phyloP scores from a whole-genome alignment of 2,888 invertebrate species.

The Gerosis bhagava region DNA sequence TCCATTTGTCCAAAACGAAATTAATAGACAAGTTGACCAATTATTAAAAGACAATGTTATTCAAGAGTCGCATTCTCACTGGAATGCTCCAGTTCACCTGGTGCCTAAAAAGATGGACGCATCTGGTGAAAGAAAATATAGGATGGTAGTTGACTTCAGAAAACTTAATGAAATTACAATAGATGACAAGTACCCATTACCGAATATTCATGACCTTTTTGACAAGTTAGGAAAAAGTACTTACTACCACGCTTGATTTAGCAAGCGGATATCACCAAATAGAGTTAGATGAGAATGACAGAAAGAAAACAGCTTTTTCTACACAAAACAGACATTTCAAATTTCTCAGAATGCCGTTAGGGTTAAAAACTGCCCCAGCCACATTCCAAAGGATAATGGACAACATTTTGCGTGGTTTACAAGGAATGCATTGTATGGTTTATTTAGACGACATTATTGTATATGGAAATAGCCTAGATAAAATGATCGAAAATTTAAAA shows the following conservation, averaged over 20 bases:
- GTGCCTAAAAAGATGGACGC: slow-evolving; percentile 48
- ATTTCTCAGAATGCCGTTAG: slow-evolving; percentile 39
- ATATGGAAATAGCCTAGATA: slow-evolving; percentile 33
- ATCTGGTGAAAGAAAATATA: slow-evolving; percentile 23
- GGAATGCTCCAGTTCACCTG: slow-evolving; percentile 47
- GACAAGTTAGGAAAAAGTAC: slow-evolving; percentile 6
- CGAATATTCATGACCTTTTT: slow-evolving; percentile 29
- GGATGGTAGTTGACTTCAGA: slow-evolving; percentile 24
- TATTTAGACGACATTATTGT: slow-evolving; percentile 51
- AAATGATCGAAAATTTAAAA: slow-evolving; percentile 27
- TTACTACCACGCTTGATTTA: slow-evolving; percentile 1
- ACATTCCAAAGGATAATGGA: slow-evolving; percentile 56
- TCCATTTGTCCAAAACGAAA: no score
- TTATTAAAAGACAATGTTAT: slow-evolving; percentile 45
- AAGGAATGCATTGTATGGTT: slow-evolving; percentile 43
- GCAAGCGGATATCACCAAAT: slow-evolving; percentile 12
- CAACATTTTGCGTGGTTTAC: slow-evolving; percentile 44
- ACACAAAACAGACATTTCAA: slow-evolving; percentile 37
- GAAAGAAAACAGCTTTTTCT: slow-evolving; percentile 36
- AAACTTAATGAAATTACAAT: slow-evolving; percentile 35
- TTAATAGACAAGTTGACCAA: slow-evolving; percentile 41
- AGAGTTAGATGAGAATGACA: slow-evolving; percentile 3
- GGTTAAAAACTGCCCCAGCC: slow-evolving; percentile 44
- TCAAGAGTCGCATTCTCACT: slow-evolving; percentile 42
- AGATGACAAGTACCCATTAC: slow-evolving; percentile 28